A percentile compares a stretch with the other conserved stretches of the same genome.
Evolutionary conservation across 2,113 vertebrate species (phyloP).

Genomic region (Mormyrus lacerda): DNA sequence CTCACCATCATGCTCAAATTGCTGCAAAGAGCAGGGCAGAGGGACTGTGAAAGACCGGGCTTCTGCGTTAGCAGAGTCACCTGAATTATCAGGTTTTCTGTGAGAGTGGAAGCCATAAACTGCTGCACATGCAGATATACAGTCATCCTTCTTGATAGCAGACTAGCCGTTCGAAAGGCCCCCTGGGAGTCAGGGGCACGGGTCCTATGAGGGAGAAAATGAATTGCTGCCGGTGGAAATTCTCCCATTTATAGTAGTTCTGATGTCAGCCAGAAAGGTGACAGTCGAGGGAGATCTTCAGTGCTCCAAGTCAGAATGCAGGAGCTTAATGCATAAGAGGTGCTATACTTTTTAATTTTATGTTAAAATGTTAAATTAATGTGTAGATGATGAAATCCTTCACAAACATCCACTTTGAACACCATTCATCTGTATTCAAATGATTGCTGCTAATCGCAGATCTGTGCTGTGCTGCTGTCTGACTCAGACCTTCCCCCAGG

Average conservation of each 20-base stretch:
- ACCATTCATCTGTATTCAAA: neutral
- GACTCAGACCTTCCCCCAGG: neutral
- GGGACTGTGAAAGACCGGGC: neutral
- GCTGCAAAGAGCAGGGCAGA: neutral
- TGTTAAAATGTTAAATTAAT: neutral
- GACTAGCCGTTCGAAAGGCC: neutral
- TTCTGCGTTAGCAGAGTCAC: neutral
- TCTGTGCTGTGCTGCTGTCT: neutral
- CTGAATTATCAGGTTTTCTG: neutral
- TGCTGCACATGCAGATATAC: neutral
- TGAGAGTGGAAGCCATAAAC: neutral
- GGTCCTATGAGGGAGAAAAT: neutral
- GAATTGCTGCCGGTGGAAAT: neutral
- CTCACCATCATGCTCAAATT: neutral
- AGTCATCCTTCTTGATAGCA: neutral
- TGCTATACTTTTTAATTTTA: neutral
- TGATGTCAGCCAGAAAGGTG: neutral
- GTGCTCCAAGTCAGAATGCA: neutral
- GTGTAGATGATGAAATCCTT: neutral
- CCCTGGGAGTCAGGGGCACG: neutral
- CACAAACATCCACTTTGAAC: neutral
- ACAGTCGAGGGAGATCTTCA: neutral
- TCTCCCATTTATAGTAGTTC: neutral
- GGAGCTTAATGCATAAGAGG: neutral
- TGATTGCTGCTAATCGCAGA: neutral